Evolutionary conservation across 1,140 invertebrate species (phyloP).

Genomic region (Streblospio benedicti): DNA sequence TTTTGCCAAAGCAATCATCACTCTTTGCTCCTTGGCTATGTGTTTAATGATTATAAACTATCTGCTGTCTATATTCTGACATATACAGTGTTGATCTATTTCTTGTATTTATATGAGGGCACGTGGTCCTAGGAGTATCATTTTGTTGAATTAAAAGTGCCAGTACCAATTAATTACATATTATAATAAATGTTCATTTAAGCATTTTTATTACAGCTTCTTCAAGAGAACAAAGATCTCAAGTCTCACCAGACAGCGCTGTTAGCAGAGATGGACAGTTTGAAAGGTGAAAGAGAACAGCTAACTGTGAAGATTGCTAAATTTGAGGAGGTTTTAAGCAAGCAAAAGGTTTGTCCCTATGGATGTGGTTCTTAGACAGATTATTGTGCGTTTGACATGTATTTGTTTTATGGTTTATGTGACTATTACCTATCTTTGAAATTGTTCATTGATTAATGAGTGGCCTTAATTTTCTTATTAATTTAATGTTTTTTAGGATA

Average conservation of each 20-base stretch:
- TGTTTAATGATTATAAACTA: neutral
- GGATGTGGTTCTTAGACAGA: neutral
- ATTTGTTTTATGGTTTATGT: neutral
- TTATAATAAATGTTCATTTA: neutral
- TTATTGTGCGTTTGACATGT: neutral
- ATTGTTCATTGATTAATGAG: neutral
- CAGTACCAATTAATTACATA: neutral
- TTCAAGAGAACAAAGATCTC: slow-evolving; percentile 40
- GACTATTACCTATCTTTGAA: neutral
- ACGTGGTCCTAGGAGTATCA: neutral
- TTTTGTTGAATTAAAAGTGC: neutral
- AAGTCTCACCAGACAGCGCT: slow-evolving; percentile 40
- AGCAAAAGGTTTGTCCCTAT: neutral
- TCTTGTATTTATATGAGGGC: neutral
- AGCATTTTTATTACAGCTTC: slow-evolving; percentile 36
- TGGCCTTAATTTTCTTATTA: neutral
- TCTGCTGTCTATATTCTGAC: neutral
- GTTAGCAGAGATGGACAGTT: slow-evolving; percentile 42
- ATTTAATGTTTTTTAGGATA: neutral
- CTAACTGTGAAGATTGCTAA: slow-evolving; percentile 34
- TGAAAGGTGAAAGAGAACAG: slow-evolving; percentile 48
- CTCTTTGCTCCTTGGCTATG: neutral
- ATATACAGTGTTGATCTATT: neutral
- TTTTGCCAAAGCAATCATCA: neutral
- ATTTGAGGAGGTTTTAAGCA: slow-evolving; percentile 24